Evolutionary conservation across 2,113 vertebrate species (phyloP).

Genomic region (Gallinago paraguaiae): DNA sequence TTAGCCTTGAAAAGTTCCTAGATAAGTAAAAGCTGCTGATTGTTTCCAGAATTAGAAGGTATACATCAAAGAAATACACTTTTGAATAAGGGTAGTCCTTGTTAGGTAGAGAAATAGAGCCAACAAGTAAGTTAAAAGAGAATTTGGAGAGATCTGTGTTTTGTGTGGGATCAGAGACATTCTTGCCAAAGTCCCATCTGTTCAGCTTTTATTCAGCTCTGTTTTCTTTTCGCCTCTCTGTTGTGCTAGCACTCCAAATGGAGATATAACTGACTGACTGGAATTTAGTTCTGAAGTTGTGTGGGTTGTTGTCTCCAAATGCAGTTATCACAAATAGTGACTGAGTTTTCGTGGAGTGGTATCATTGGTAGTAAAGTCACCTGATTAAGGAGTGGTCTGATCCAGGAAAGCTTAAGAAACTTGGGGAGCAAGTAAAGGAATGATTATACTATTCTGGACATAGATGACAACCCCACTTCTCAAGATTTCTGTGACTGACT

Average conservation of each 20-base stretch:
- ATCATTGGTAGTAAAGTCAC: background rate
- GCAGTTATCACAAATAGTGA: background rate
- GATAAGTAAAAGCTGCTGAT: background rate
- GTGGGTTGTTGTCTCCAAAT: background rate
- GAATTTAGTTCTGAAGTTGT: background rate
- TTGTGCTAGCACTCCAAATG: slow-evolving; percentile 2
- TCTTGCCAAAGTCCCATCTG: slow-evolving; percentile 17
- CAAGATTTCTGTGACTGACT: background rate
- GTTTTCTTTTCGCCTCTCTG: slow-evolving; percentile 28
- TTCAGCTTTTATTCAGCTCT: slow-evolving; percentile 2
- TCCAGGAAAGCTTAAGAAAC: background rate
- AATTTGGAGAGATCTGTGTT: background rate
- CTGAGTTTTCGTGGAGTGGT: background rate
- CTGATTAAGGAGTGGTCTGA: background rate
- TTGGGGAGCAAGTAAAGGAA: background rate
- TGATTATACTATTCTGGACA: background rate
- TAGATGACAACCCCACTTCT: background rate
- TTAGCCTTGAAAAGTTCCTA: background rate
- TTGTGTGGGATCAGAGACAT: background rate
- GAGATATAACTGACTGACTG: background rate
- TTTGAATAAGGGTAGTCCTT: background rate
- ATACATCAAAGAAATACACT: background rate
- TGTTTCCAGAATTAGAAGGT: background rate
- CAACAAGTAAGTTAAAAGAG: background rate
- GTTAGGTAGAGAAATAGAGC: background rate